Evolutionary conservation across 2,888 invertebrate genomes (phyloP), one percentile per base, ranked within the genome.

Genomic region (Quadroppia sp.): DNA sequence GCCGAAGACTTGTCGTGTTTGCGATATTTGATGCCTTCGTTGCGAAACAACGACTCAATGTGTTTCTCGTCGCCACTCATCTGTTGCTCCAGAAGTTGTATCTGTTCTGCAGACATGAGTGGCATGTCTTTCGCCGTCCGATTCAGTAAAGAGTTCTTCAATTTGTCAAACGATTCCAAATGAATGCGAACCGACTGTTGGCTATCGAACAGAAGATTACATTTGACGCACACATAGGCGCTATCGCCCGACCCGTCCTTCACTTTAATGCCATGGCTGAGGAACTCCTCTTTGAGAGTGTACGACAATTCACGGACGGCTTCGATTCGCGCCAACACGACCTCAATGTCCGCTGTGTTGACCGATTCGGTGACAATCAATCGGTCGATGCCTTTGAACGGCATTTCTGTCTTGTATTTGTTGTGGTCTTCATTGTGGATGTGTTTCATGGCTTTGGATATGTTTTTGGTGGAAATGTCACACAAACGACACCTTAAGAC

Each of bases 371-470:
- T 53, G 25, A 20, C 53, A 53, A 53, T 53, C 53, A 53, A 20
- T 53, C 53, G n/a, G 17, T 53, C 53, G 53, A 53, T 53, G 6
- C 53, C 53, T 53, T 20, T 53, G 53, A 53, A 53, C 25, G 53
- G n/a, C 20, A 53, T 20, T 20, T 53, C 53, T 23, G 53, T 53
- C 53, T 53, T 53, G 23, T 23, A 53, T 53, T 53, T 53, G 53
- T 23, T 53, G 53, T 53, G 53, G 7, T 53, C 53, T 53, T 53
- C 53, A n/a, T 3, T 53, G 4, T 13, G 2, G 53, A 11, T 53
- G 23, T 53, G 53, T 20, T 53, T n/a, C 7, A 7, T 3, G 6
- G 53, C 20, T 13, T 53, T 53, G 3, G 53, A 53, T 53, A 53
- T 53, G 23, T 25, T 53, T 53, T 53, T 53, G 20, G 53, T 53